Base-by-base conservation (phyloP, 2,797 vertebrate genomes). In the Protosalanx chinensis region DNA sequence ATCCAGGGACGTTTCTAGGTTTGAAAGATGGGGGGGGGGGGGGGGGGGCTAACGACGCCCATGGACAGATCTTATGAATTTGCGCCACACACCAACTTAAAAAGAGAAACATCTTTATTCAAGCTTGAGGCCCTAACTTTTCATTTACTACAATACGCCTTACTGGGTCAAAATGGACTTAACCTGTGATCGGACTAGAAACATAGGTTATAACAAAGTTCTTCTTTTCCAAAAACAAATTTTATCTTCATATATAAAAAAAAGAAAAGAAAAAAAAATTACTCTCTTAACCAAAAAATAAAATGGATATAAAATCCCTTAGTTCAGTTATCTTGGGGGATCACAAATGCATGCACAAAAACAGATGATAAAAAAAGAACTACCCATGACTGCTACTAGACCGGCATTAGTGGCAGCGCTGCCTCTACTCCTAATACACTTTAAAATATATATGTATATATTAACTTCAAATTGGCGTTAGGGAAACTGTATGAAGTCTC, bases 21-120 rank as follows among this genome's bases (percentile, higher is more conserved):
- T n/a, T n/a, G n/a, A n/a, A n/a, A n/a, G n/a, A n/a, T n/a, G n/a
- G n/a, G n/a, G n/a, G n/a, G n/a, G n/a, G n/a, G n/a, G n/a, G n/a
- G n/a, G n/a, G n/a, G n/a, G n/a, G n/a, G n/a, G n/a, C n/a, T n/a
- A n/a, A n/a, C n/a, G n/a, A n/a, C n/a, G n/a, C n/a, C n/a, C n/a
- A n/a, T n/a, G 32, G 20, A 46, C 4, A 20, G n/a, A 67, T 15
- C 5, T 70, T 6, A 33, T 53, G 23, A 81, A 46, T 46, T 46
- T 10, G 41, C 62, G 13, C 72, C 53, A 67, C 1, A 27, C 72
- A 74, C 23, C 57, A 46, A 13, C 79, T 86, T 67, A 78, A 80
- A 86, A 86, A 84, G 58, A 72, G 72, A 76, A 84, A 90, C 75
- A 86, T 75, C 74, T 92, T 91, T 92, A 92, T 91, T 91, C 76